Evolutionary conservation across 2,113 vertebrate genomes (phyloP).

Genomic region (Rhadina sibilatrix): DNA sequence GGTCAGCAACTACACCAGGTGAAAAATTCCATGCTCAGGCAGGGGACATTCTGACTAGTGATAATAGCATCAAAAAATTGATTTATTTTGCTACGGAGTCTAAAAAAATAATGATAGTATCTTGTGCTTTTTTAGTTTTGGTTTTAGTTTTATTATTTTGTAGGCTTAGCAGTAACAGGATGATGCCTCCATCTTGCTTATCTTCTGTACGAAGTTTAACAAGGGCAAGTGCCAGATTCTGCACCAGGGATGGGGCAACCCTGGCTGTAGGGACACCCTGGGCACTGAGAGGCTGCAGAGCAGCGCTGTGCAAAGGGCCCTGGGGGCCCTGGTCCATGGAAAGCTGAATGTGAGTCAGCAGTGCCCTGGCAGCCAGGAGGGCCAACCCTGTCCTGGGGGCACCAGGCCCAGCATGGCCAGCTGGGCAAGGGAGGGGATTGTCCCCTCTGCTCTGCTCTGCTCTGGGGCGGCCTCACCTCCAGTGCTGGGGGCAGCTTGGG

Average conservation of each 20-base stretch:
- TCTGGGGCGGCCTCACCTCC: accelerated
- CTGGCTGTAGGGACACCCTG: accelerated
- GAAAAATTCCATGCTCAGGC: background rate
- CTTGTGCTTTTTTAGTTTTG: background rate
- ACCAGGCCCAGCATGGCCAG: background rate
- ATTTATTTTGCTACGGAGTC: background rate
- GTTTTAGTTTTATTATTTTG: background rate
- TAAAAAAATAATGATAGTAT: background rate
- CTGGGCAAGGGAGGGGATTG: background rate
- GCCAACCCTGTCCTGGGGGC: background rate
- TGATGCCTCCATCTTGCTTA: background rate
- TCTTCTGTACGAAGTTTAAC: background rate
- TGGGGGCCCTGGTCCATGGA: background rate
- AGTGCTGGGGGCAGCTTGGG: background rate
- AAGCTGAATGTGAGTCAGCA: background rate
- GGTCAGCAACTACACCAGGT: background rate
- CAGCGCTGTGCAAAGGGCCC: background rate
- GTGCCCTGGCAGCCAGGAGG: background rate
- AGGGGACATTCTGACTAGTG: background rate
- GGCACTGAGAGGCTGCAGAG: background rate
- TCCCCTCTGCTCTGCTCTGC: background rate
- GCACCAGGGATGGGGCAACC: background rate
- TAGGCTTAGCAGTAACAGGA: background rate
- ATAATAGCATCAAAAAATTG: background rate
- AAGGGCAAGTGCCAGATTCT: background rate